Conservation (phyloP, 2,797 vertebrate species). For the Hoplostethus mediterraneus region DNA sequence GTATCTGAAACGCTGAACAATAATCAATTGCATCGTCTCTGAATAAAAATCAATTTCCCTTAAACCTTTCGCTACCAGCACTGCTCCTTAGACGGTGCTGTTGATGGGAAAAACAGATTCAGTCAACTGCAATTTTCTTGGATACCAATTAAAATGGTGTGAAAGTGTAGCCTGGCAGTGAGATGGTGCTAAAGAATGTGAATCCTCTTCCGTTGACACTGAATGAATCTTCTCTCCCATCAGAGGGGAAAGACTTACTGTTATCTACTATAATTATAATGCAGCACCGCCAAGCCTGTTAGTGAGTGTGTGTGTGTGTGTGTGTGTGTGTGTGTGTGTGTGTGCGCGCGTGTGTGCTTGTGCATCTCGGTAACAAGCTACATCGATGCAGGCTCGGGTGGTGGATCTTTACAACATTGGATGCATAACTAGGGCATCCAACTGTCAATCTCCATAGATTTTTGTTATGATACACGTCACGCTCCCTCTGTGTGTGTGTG, state of each 20-base stretch:
- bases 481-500: neutral
- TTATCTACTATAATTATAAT: constrained; percentile 35
- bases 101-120: constrained; percentile 28
- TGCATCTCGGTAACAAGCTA: constrained; percentile 9
- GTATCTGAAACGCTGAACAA: neutral
- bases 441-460: constrained; percentile 13
- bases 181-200: constrained; percentile 47
- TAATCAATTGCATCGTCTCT: constrained; percentile 22
- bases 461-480: constrained; percentile 28
- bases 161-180: constrained; percentile 57
- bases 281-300: neutral
- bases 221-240: constrained; percentile 42
- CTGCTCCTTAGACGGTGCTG: constrained; percentile 10
- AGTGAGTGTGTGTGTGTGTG: neutral
- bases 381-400: neutral
- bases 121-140: constrained; percentile 43
- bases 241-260: constrained; percentile 18
- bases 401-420: constrained; percentile 15
- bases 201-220: constrained; percentile 45
- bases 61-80: constrained; percentile 25
- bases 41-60: constrained; percentile 45
- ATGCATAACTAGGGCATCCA: constrained; percentile 41
- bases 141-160: constrained; percentile 78
- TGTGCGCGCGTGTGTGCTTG: neutral
- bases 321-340: neutral